Evolutionary conservation across 1,140 invertebrate genomes (phyloP).

Genomic region (Heliconius eleuchia): DNA sequence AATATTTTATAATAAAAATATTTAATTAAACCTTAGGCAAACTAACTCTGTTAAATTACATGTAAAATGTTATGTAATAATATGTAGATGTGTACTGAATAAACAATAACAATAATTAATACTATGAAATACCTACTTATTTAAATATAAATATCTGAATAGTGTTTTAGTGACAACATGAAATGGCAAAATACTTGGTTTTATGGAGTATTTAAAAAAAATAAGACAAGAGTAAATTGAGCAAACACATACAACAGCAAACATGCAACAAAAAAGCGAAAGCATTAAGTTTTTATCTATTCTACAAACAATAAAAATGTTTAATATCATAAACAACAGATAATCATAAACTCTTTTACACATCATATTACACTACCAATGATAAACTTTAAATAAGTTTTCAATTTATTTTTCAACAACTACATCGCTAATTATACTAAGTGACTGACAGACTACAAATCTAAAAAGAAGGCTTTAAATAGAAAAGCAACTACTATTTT

Average conservation of each 20-base stretch:
- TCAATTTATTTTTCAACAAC: background rate
- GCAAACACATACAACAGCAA: constrained; percentile 2
- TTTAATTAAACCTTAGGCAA: background rate
- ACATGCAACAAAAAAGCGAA: constrained; percentile 6
- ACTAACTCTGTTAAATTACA: background rate
- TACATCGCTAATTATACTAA: background rate
- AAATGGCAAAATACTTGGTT: background rate
- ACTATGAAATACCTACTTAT: background rate
- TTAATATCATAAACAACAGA: constrained; percentile 4
- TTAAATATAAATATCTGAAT: background rate
- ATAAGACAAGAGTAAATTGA: constrained; percentile 8
- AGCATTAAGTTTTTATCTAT: background rate
- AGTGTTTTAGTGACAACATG: background rate
- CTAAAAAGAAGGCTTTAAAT: background rate
- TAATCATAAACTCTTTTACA: constrained; percentile 29
- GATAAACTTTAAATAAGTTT: background rate
- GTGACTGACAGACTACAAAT: background rate
- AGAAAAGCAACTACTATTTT: background rate
- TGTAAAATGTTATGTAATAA: constrained; percentile 8
- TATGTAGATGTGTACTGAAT: background rate
- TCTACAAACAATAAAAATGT: constrained; percentile 1
- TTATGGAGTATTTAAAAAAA: background rate
- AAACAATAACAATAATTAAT: background rate
- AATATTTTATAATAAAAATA: background rate
- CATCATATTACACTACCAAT: background rate